A percentile compares a stretch with the other conserved stretches of the same genome.
Conservation (phyloP, 2,113 vertebrate genomes). For the Cyprinus carpio region DNA sequence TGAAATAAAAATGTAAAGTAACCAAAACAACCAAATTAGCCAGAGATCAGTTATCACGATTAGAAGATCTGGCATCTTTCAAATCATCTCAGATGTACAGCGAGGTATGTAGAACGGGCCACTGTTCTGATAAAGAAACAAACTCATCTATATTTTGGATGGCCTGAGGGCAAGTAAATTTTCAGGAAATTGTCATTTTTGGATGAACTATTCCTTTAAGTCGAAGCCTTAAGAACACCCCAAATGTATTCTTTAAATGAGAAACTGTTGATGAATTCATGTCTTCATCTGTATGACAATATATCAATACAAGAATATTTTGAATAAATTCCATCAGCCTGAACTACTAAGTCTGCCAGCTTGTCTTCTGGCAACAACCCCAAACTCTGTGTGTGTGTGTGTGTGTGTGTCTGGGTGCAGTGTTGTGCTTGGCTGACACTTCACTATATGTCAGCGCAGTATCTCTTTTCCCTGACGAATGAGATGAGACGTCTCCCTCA, state of each 20-base stretch:
- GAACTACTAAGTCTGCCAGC: conserved; percentile 24
- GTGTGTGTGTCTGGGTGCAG: conserved; percentile 48
- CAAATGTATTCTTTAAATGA: background rate
- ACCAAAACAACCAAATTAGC: too few relatives aligned
- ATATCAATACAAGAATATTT: conserved; percentile 14
- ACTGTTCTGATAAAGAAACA: background rate
- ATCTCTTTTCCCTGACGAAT: conserved; percentile 80
- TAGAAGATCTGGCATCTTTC: too few relatives aligned
- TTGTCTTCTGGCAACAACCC: conserved; percentile 34
- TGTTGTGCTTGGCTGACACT: conserved; percentile 76
- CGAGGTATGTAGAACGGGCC: too few relatives aligned
- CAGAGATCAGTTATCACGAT: too few relatives aligned
- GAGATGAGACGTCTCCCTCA: conserved; percentile 76
- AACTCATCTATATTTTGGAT: too few relatives aligned
- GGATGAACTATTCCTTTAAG: background rate
- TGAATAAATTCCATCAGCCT: conserved; percentile 19
- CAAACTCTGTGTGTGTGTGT: conserved; percentile 50
- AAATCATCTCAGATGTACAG: too few relatives aligned
- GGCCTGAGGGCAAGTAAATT: too few relatives aligned
- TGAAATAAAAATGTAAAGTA: too few relatives aligned
- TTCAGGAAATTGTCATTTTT: too few relatives aligned
- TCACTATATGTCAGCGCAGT: conserved; percentile 75
- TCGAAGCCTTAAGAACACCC: background rate
- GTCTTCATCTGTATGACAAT: background rate
- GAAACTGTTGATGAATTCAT: background rate